Conservation (phyloP, 1,140 invertebrate species). For the Calephelis virginiensis region DNA sequence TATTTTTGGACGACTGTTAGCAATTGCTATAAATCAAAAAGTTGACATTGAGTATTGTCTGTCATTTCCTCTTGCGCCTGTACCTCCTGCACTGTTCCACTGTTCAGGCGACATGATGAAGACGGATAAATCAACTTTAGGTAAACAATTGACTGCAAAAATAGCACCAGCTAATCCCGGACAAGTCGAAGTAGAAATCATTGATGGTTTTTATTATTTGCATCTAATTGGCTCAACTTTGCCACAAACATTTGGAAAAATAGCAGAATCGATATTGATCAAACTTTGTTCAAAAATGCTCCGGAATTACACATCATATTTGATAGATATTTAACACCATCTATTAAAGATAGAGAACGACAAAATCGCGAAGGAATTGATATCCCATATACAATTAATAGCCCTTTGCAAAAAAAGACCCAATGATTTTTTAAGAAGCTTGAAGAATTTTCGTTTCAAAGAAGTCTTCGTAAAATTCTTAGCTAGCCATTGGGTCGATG, state of each 20-base stretch:
- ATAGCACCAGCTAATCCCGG: conserved; percentile 31
- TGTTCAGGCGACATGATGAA: conserved; percentile 46
- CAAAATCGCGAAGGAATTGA: conserved; percentile 40
- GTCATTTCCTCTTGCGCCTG: conserved; percentile 42
- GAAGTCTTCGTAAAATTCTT: conserved; percentile 48
- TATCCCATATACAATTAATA: conserved; percentile 43
- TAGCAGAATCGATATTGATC: conserved; percentile 37
- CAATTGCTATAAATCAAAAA: conserved; percentile 43
- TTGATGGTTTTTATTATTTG: conserved; percentile 44
- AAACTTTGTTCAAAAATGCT: conserved; percentile 34
- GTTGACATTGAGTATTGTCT: conserved; percentile 41
- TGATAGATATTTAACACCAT: conserved; percentile 48
- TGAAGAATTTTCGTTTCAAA: conserved; percentile 54
- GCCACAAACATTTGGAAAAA: conserved; percentile 39
- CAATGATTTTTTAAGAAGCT: conserved; percentile 48
- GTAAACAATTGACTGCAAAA: conserved; percentile 30
- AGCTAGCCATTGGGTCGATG: conserved; percentile 43
- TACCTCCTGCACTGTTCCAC: conserved; percentile 45
- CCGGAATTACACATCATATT: conserved; percentile 42
- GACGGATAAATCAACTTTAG: conserved; percentile 41
- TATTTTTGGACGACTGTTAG: conserved; percentile 41
- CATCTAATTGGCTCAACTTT: conserved; percentile 32
- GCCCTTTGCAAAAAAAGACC: conserved; percentile 44
- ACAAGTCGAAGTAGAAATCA: conserved; percentile 32
- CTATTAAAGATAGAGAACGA: conserved; percentile 54